These are phyloP conservation scores for Eupristina koningsbergeri DNA, from an alignment of 1,140 invertebrate genomes.

Conservation along the genomic window DNA sequence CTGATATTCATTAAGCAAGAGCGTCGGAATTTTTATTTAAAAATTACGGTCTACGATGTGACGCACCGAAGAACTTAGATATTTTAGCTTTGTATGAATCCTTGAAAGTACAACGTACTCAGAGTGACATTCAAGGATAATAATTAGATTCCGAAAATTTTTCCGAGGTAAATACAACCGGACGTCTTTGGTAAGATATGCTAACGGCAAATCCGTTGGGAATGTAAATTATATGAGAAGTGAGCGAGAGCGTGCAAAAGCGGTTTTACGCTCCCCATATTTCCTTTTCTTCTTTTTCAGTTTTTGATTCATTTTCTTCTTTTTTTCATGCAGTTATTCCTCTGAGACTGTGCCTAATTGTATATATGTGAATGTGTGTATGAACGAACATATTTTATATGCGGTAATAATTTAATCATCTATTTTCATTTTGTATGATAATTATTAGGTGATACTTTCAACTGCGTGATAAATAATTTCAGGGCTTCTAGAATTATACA, in stretches of 20 bases:
- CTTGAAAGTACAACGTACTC: slow-evolving; percentile 19
- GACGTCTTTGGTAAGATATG: neutral
- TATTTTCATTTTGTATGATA: neutral
- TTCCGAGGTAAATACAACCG: slow-evolving; percentile 22
- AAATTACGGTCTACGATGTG: slow-evolving; percentile 23
- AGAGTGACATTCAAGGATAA: slow-evolving; percentile 1
- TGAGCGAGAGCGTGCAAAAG: neutral
- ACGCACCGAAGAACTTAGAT: neutral
- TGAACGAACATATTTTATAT: neutral
- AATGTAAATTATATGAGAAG: slow-evolving; percentile 22
- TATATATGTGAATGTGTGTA: neutral
- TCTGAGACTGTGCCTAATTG: neutral
- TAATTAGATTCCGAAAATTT: slow-evolving; percentile 41
- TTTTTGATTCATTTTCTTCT: neutral
- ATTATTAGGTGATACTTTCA: neutral
- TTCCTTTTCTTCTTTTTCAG: neutral
- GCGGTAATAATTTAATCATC: neutral
- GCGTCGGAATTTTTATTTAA: slow-evolving; percentile 52
- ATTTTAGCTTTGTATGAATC: slow-evolving; percentile 52
- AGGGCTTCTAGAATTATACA: too few species aligned
- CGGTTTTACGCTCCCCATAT: neutral
- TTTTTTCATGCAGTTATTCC: neutral
- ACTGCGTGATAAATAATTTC: neutral
- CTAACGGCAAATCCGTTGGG: neutral
- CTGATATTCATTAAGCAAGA: slow-evolving; percentile 58